Evolutionary conservation across 2,113 vertebrate species (phyloP).

Genomic region (rat (Rattus norvegicus)): GRCr8 NC_086020.1:73876001-73876500

Average conservation of each 20-base stretch:
- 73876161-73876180: neutral
- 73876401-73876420: neutral
- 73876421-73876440: neutral
- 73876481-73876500: rapidly evolving
- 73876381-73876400: neutral
- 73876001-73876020: neutral
- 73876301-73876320: neutral
- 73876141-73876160: neutral
- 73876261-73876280: neutral
- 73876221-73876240: slow-evolving; percentile 5
- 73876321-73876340: neutral
- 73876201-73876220: neutral
- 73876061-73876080: neutral
- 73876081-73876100: neutral
- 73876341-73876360: neutral
- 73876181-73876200: neutral
- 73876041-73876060: neutral
- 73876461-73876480: neutral
- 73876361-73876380: neutral
- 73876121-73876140: neutral
- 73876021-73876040: neutral
- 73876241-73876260: neutral
- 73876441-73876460: neutral
- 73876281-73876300: neutral
- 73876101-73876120: neutral